phyloP scores from a whole-genome alignment of 2,797 vertebrate species.

The Allobates femoralis region DNA sequence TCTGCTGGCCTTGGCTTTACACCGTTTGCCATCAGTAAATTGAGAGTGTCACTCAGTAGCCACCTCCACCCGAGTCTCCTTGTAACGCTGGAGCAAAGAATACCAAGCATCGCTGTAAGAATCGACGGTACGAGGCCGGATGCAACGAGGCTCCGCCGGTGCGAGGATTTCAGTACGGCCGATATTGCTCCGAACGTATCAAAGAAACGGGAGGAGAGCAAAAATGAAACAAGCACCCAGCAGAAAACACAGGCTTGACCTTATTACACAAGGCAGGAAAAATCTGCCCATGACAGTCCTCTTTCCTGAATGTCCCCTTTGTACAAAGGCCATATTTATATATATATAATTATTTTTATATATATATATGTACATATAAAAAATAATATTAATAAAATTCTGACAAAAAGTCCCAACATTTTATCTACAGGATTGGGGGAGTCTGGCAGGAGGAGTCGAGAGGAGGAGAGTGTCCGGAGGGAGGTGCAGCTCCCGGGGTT shows the following conservation, averaged over 20 bases:
- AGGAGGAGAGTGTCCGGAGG: slow-evolving; percentile 49
- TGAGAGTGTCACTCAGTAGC: not conserved
- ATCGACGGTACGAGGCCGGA: too few relatives aligned
- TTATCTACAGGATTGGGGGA: slow-evolving; percentile 66
- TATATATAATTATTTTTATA: slow-evolving; percentile 69
- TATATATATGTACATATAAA: slow-evolving; percentile 66
- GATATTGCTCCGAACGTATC: not conserved
- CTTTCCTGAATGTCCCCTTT: slow-evolving; percentile 71
- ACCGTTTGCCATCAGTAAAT: slow-evolving; percentile 14
- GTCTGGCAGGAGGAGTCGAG: slow-evolving; percentile 63
- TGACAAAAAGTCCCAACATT: slow-evolving; percentile 64
- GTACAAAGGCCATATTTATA: slow-evolving; percentile 72
- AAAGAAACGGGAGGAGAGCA: not conserved
- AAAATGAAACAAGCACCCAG: not conserved
- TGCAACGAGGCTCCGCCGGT: too few relatives aligned
- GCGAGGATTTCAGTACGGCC: not conserved
- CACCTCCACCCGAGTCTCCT: not conserved
- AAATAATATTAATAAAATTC: slow-evolving; percentile 70
- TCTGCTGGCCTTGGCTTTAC: not conserved
- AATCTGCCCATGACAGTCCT: slow-evolving; percentile 73
- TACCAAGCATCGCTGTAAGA: too few relatives aligned
- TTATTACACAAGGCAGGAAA: slow-evolving; percentile 72
- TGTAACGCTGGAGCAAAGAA: not conserved
- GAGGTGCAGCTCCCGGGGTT: slow-evolving; percentile 17
- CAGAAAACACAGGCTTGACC: slow-evolving; percentile 54